Evolutionary conservation across 1,140 invertebrate genomes (phyloP), one percentile per base, ranked within the genome.

Genomic region (Eulimnadia texana): DNA sequence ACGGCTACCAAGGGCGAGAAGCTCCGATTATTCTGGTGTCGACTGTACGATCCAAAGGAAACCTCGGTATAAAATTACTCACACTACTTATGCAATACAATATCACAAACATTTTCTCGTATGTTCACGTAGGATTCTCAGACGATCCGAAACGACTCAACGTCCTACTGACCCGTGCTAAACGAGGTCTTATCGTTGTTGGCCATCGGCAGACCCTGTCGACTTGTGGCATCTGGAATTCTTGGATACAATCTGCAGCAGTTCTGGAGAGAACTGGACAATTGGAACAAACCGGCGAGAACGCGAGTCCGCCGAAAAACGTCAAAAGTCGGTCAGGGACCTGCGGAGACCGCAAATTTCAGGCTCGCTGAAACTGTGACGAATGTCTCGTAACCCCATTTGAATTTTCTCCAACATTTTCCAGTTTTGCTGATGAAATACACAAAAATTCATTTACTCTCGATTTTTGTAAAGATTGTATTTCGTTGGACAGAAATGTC

Each of bases 1-100:
- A 80, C 69, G 75, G 75, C 3, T 80, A 79, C 62, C 78, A 80
- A 68, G 78, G 78, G 2, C 66, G 74, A 64, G 78, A 80, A 67
- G 74, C 75, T 60, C 77, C 79, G 62, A 71, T 76, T n/a, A 74
- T 79, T 2, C 68, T 79, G 25, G 69, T 79, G 28, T 77, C 76
- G 10, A 69, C 75, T 61, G 78, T 79, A 11, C 66, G 78, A 47
- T 73, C 74, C 55, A 66, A 64, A 47, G 57, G 54, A 23, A 10
- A 28, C 33, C 16, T 50, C 2, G 33, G 33, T 42, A 42, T 16
- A 16, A 42, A 42, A 24, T 42, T 16, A 42, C 16, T 42, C 16
- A 42, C 16, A 6, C 16, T 42, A 16, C 33, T 42, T 6, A 16
- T 42, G 6, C 16, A 42, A 42, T 42, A 42, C n/a, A n/a, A n/a